Conservation (phyloP, 2,888 invertebrate species). For the Sceliomorpha sp. region DNA sequence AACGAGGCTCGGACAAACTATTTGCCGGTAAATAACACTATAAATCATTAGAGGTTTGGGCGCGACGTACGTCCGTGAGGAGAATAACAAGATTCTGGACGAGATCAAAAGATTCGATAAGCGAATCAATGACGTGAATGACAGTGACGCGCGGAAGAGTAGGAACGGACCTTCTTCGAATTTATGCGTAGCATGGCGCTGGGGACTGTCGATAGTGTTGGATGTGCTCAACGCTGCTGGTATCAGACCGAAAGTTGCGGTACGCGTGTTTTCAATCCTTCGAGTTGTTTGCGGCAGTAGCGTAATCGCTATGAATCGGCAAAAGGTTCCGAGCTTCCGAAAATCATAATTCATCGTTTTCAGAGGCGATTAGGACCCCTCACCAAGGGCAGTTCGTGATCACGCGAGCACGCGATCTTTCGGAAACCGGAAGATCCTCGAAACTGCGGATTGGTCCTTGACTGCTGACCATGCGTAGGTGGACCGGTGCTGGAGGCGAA, state of each 20-base stretch:
- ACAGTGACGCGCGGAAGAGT: conserved; percentile 11
- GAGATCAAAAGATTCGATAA: conserved; percentile 37
- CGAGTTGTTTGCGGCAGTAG: conserved; percentile 19
- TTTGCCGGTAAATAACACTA: conserved; percentile 8
- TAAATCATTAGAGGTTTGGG: conserved; percentile 17
- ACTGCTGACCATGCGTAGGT: conserved; percentile 33
- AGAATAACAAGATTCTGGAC: conserved; percentile 32
- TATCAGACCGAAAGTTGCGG: neutral
- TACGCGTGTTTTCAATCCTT: too few species aligned
- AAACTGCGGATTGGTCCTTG: conserved; percentile 42
- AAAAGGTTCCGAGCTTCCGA: conserved; percentile 63
- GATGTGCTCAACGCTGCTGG: neutral
- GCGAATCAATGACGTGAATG: conserved; percentile 16
- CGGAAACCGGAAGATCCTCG: conserved; percentile 50
- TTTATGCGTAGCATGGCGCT: conserved; percentile 16
- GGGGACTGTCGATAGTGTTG: conserved; percentile 14
- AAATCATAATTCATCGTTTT: conserved; percentile 65
- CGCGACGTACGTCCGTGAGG: conserved; percentile 18
- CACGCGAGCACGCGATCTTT: conserved; percentile 70
- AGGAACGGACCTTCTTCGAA: conserved; percentile 14
- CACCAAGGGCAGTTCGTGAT: conserved; percentile 57
- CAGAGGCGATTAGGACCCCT: conserved; percentile 50
- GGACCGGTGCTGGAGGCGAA: conserved; percentile 39
- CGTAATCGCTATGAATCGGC: conserved; percentile 40
- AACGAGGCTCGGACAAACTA: too few species aligned